Evolutionary conservation across 2,797 vertebrate species (phyloP).

Genomic region (Caiman crocodilus): DNA sequence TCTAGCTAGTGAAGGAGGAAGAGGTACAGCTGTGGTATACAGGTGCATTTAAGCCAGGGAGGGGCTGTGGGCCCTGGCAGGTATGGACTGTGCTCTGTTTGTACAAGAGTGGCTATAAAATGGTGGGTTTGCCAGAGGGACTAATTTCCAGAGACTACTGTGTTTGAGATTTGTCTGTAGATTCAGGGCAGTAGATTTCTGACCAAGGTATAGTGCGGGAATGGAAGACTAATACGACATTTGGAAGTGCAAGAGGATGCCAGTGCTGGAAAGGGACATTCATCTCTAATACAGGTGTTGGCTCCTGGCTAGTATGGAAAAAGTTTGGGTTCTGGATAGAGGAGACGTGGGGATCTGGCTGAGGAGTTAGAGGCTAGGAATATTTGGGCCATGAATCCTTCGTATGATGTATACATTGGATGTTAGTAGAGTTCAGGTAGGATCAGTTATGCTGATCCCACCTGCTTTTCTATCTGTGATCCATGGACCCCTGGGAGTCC

Average conservation of each 20-base stretch:
- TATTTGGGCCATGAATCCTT: not conserved
- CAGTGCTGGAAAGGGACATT: not conserved
- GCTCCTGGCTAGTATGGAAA: not conserved
- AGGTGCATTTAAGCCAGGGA: no score
- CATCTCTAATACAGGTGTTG: not conserved
- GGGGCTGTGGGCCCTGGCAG: not conserved
- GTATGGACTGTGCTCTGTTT: not conserved
- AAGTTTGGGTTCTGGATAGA: not conserved
- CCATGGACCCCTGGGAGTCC: no score
- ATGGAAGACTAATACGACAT: not conserved
- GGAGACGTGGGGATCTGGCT: not conserved
- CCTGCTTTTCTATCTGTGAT: no score
- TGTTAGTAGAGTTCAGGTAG: not conserved
- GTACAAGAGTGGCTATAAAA: not conserved
- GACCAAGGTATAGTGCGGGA: not conserved
- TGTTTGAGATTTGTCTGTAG: not conserved
- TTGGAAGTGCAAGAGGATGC: not conserved
- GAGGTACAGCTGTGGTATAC: not conserved
- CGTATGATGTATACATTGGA: not conserved
- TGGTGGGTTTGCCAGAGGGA: not conserved
- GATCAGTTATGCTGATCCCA: not conserved
- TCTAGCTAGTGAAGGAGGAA: not conserved
- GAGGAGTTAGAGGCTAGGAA: not conserved
- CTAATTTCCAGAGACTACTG: not conserved
- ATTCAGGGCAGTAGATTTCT: not conserved